A percentile compares a stretch with the other conserved stretches of the same genome.
These are phyloP conservation scores for Chloroclystis v-ata DNA, from an alignment of 2,888 invertebrate genomes.

Conservation along the genomic window DNA sequence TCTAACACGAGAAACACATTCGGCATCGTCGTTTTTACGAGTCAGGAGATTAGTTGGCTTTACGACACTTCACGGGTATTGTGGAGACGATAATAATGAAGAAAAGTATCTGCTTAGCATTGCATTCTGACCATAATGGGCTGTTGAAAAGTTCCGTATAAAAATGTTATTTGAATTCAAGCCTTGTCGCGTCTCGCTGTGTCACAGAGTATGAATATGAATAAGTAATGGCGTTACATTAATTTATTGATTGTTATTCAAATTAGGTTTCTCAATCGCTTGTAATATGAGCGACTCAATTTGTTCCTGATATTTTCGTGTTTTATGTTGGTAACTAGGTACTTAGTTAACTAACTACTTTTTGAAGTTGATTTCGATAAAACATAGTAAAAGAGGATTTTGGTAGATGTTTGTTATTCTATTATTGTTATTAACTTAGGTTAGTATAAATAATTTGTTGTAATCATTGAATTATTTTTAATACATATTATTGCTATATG, in stretches of 20 bases:
- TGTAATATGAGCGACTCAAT: constrained; percentile 69
- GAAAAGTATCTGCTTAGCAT: constrained; percentile 56
- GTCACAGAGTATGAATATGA: constrained; percentile 67
- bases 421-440: too few species aligned
- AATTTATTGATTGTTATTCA: constrained; percentile 79
- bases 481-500: too few species aligned
- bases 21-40: constrained; percentile 69
- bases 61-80: constrained; percentile 67
- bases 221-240: constrained; percentile 73
- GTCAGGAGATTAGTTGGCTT: constrained; percentile 75
- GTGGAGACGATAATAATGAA: constrained; percentile 70
- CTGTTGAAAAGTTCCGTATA: constrained; percentile 70
- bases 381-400: too few species aligned
- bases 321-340: too few species aligned
- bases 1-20: constrained; percentile 76
- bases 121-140: constrained; percentile 60
- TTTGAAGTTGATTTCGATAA: too few species aligned
- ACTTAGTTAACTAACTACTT: too few species aligned
- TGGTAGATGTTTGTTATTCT: too few species aligned
- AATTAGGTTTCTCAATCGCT: constrained; percentile 76
- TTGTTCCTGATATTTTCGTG: constrained; percentile 47
- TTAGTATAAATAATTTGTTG: too few species aligned
- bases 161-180: constrained; percentile 75
- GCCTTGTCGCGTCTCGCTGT: constrained; percentile 57
- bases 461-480: too few species aligned